Evolutionary conservation across 2,888 invertebrate genomes (phyloP), one percentile per base, ranked within the genome.

Genomic region (Hemaris fuciformis): DNA sequence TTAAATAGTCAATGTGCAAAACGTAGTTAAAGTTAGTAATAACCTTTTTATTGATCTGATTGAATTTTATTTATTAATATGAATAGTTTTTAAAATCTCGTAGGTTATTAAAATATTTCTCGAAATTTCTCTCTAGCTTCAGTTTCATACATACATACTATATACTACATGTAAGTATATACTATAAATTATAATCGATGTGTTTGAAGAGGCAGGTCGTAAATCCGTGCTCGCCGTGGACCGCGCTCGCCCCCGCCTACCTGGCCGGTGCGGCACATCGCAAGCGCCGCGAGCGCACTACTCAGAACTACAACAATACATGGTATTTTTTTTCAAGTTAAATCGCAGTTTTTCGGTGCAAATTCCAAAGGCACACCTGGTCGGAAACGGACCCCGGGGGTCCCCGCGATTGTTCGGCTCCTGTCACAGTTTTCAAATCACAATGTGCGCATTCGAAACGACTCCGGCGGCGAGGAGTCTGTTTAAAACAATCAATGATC

Each of bases 341-440:
- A 87, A 88, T 85, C 88, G 85, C 84, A 87, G 83, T 89, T 87
- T 89, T 88, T 89, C 88, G 89, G 85, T 78, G 81, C 89, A 86
- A 90, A 91, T 91, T 90, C 90, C 92, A 86, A 84, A 88, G 84
- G 85, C 82, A 88, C 91, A 92, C 92, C 91, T 92, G 92, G 91
- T 90, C 91, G 91, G 91, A 92, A 91, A 89, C 85, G 85, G 80
- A 77, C 91, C 91, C 88, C 87, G 85, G 91, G 92, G 92, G 90
- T 87, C 88, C 84, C 69, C 67, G 80, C 91, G 91, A 90, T 90
- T 90, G 91, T 91, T 90, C 86, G 86, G 84, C 88, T 81, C 85
- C 84, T 85, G 83, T 83, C 84, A 78, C 76, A 80, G 80, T 80
- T 78, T 79, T 82, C 74, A 85, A 85, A 84, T 75, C 79, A 85